Evolutionary conservation across 2,888 invertebrate genomes (phyloP).

Genomic region (Limnephilus rhombicus): DNA sequence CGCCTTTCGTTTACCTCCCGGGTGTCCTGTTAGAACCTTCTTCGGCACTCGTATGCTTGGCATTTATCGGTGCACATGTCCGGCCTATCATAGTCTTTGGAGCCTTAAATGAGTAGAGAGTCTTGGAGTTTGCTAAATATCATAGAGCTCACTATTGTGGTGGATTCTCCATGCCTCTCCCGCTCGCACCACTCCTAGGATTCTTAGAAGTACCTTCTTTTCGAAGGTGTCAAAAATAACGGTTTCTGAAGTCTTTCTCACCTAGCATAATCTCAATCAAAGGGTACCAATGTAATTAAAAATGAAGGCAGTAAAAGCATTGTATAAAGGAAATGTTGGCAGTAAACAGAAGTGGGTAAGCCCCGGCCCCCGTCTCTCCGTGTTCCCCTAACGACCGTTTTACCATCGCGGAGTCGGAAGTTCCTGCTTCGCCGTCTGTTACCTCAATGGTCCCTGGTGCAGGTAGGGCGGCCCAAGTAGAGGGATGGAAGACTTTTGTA

Average conservation of each 20-base stretch:
- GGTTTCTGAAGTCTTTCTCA: not conserved
- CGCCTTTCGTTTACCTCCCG: too few relatives aligned
- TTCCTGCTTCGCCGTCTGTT: not conserved
- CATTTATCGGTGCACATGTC: too few relatives aligned
- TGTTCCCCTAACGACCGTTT: constrained; percentile 37
- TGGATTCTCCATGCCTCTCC: too few relatives aligned
- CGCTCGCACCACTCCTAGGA: too few relatives aligned
- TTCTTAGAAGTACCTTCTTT: too few relatives aligned
- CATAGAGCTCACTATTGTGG: too few relatives aligned
- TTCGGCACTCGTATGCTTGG: too few relatives aligned
- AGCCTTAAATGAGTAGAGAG: too few relatives aligned
- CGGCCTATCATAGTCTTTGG: too few relatives aligned
- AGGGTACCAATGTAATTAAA: not conserved
- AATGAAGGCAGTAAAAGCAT: constrained; percentile 24
- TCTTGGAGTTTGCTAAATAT: too few relatives aligned
- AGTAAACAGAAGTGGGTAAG: not conserved
- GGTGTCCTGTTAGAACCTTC: too few relatives aligned
- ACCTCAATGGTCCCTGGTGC: not conserved
- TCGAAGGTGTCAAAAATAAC: too few relatives aligned
- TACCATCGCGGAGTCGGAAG: constrained; percentile 13
- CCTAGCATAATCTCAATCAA: not conserved
- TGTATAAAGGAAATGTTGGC: constrained; percentile 23
- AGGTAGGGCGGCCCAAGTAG: not conserved
- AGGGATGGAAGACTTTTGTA: not conserved
- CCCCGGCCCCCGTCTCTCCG: not conserved